Conservation (phyloP, 35 echinoderm and acorn worm species). For the Lytechinus pictus region DNA sequence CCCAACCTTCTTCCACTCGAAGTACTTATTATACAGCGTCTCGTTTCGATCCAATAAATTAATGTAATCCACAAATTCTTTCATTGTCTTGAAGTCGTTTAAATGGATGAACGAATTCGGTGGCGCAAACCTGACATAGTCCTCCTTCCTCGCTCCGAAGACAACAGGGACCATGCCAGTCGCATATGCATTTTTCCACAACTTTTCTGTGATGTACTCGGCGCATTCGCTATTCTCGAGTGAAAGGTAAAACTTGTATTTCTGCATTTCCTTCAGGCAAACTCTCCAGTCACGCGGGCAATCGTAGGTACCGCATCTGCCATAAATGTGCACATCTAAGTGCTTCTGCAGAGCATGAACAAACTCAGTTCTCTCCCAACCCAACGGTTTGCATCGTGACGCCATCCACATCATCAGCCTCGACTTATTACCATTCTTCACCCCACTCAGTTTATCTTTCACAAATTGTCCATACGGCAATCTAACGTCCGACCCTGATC, state of each 20-base stretch:
- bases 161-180: slow-evolving; percentile 69
- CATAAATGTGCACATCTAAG: slow-evolving; percentile 58
- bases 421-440: slow-evolving; percentile 46
- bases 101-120: slow-evolving; percentile 80
- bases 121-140: slow-evolving; percentile 62
- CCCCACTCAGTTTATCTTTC: neutral
- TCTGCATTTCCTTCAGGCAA: slow-evolving; percentile 26
- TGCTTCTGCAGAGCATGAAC: slow-evolving; percentile 40
- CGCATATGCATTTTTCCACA: slow-evolving; percentile 64
- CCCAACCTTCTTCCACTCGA: slow-evolving; percentile 62
- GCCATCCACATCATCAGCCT: slow-evolving; percentile 71
- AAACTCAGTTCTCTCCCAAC: slow-evolving; percentile 65
- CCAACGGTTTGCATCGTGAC: slow-evolving; percentile 67
- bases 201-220: slow-evolving; percentile 79
- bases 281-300: neutral
- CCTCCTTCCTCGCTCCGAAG: slow-evolving; percentile 63
- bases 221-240: slow-evolving; percentile 72
- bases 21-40: slow-evolving; percentile 68
- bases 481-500: slow-evolving; percentile 59
- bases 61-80: slow-evolving; percentile 56
- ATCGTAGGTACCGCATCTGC: slow-evolving; percentile 59
- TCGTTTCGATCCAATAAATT: slow-evolving; percentile 64
- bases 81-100: slow-evolving; percentile 47
- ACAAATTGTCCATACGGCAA: slow-evolving; percentile 20
- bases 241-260: slow-evolving; percentile 74